Evolutionary conservation across 2,888 invertebrate genomes (phyloP).

Genomic region (Bombylius discolor): DNA sequence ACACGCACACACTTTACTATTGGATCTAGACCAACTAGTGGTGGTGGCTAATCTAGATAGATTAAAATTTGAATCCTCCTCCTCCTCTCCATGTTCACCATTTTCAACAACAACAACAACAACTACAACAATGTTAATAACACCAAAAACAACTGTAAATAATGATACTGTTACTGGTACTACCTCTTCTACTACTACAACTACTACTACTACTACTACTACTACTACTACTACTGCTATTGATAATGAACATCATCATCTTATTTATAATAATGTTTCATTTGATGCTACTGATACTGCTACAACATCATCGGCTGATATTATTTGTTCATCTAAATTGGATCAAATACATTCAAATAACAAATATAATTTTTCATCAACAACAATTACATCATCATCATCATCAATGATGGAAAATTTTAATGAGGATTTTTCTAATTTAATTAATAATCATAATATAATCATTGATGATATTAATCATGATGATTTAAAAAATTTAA

Average conservation of each 20-base stretch:
- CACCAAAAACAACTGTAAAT: background rate
- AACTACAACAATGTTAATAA: constrained; percentile 1
- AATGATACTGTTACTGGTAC: background rate
- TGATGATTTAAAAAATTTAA: background rate
- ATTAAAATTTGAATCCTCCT: constrained; percentile 38
- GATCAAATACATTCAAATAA: background rate
- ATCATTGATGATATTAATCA: background rate
- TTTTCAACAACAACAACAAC: constrained; percentile 16
- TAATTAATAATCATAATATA: background rate
- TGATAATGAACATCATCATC: constrained; percentile 12
- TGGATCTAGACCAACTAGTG: constrained; percentile 44
- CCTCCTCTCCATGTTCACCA: constrained; percentile 25
- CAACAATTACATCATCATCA: too few species aligned
- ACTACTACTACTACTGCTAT: constrained; percentile 16
- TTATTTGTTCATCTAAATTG: background rate
- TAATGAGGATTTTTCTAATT: background rate
- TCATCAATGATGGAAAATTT: background rate
- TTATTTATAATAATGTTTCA: constrained; percentile 6
- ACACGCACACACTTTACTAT: constrained; percentile 41
- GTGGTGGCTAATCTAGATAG: constrained; percentile 38
- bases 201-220: constrained; percentile 13
- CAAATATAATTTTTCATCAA: background rate
- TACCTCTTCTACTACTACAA: constrained; percentile 16
- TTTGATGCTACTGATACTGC: constrained; percentile 1
- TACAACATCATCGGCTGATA: background rate